These are phyloP conservation scores for Oxyscelio sp. DNA, from an alignment of 2,888 invertebrate genomes.

Conservation along the genomic window DNA sequence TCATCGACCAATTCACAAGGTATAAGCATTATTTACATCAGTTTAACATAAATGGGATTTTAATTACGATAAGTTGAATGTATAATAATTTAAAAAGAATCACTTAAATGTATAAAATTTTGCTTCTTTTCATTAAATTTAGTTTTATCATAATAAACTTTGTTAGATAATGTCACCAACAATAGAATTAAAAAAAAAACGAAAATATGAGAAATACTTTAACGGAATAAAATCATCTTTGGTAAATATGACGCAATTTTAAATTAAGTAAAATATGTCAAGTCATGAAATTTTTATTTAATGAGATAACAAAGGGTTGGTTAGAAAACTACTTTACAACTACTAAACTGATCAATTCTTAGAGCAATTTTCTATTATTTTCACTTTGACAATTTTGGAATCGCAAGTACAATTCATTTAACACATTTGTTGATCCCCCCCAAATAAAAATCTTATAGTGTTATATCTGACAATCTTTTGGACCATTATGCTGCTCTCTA, in stretches of 20 bases:
- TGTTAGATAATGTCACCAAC: not conserved
- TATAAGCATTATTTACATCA: not conserved
- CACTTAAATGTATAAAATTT: not conserved
- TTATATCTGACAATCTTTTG: too few species aligned
- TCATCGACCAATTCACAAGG: not conserved
- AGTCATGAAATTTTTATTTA: too few species aligned
- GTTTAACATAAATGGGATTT: slow-evolving; percentile 4
- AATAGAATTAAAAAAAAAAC: not conserved
- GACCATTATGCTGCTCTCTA: too few species aligned
- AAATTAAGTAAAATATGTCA: not conserved
- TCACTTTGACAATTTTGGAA: too few species aligned
- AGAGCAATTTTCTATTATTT: too few species aligned
- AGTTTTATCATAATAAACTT: not conserved
- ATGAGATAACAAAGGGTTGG: too few species aligned
- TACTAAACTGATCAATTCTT: too few species aligned
- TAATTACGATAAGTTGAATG: not conserved
- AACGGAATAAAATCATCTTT: not conserved
- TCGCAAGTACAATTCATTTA: too few species aligned
- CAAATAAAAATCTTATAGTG: too few species aligned
- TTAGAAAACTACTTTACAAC: too few species aligned
- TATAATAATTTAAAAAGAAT: too few species aligned
- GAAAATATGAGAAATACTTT: not conserved
- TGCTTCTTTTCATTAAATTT: not conserved
- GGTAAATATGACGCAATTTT: not conserved
- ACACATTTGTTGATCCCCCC: too few species aligned